Evolutionary conservation across 2,888 invertebrate genomes (phyloP).

Genomic region (Cephalotes varians): DNA sequence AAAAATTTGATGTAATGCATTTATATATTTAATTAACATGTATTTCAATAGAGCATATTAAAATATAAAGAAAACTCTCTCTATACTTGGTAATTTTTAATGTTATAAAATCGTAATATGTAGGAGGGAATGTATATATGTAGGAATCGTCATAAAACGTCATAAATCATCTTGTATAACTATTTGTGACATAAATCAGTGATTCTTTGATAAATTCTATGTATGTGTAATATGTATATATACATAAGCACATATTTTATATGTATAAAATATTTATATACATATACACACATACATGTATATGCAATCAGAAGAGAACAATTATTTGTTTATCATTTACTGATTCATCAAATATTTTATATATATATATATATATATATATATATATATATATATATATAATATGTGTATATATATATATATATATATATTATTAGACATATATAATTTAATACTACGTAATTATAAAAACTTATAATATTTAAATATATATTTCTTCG

Average conservation of each 20-base stretch:
- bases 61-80: constrained; percentile 9
- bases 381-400: too few species aligned
- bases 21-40: neutral
- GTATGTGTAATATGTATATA: neutral
- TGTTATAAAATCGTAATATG: constrained; percentile 7
- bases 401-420: too few species aligned
- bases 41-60: neutral
- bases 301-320: neutral
- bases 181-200: neutral
- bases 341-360: too few species aligned
- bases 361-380: too few species aligned
- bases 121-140: neutral
- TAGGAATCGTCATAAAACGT: neutral
- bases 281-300: neutral
- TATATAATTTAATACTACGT: neutral
- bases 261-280: too few species aligned
- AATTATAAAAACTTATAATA: neutral
- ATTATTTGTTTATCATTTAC: neutral
- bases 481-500: neutral
- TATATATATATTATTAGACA: neutral
- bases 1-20: neutral
- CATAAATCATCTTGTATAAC: neutral
- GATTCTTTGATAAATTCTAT: neutral
- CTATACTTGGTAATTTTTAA: neutral
- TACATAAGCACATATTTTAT: neutral